Evolutionary conservation across 2,888 invertebrate genomes (phyloP).

Genomic region (Tholera decimalis): DNA sequence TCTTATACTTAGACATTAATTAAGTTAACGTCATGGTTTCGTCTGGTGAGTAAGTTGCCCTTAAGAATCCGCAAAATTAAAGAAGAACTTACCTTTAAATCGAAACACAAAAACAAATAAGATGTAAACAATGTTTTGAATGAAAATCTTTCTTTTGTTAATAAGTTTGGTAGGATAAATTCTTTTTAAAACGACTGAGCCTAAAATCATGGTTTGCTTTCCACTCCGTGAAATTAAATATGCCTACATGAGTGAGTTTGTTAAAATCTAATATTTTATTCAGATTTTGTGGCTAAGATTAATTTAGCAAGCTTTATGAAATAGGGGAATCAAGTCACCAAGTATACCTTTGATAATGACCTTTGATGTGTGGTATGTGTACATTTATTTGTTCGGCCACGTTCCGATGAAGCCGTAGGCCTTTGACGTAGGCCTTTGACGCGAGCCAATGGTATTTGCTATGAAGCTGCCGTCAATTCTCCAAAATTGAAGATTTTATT

Average conservation of each 20-base stretch:
- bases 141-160: conserved; percentile 6
- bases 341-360: not conserved
- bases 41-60: conserved; percentile 26
- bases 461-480: not conserved
- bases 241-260: too few relatives aligned
- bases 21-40: conserved; percentile 25
- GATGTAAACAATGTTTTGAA: not conserved
- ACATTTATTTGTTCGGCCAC: not conserved
- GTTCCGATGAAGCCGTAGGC: not conserved
- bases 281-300: too few relatives aligned
- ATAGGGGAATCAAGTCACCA: not conserved
- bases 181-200: not conserved
- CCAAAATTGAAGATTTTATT: conserved; percentile 13
- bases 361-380: conserved; percentile 5
- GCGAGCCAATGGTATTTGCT: conserved; percentile 18
- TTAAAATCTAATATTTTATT: not conserved
- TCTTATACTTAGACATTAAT: conserved; percentile 28
- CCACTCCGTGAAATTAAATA: not conserved
- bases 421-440: conserved; percentile 13
- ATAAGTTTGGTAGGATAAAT: conserved; percentile 4
- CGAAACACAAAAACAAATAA: not conserved
- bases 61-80: conserved; percentile 13
- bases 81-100: not conserved
- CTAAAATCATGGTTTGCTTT: not conserved
- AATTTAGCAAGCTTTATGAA: not conserved